These are phyloP conservation scores for Siniperca scherzeri DNA, from an alignment of 2,797 vertebrate genomes.

Conservation along the genomic window DNA sequence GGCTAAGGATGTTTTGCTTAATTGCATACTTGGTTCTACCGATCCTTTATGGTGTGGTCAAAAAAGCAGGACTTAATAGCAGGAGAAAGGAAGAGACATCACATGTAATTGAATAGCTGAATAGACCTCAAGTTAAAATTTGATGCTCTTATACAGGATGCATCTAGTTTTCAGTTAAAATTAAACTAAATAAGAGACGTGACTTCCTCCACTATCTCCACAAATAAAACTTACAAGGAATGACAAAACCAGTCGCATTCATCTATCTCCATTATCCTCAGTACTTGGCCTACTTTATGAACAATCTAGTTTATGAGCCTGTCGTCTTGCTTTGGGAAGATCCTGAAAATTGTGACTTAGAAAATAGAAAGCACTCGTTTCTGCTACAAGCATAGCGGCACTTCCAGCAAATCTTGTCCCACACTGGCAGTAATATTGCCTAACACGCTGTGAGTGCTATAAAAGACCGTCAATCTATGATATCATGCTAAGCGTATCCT, in stretches of 20 bases:
- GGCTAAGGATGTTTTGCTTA: not conserved
- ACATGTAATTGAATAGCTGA: slow-evolving; percentile 53
- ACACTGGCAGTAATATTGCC: slow-evolving; percentile 66
- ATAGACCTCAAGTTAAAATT: slow-evolving; percentile 51
- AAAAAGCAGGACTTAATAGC: slow-evolving; percentile 48
- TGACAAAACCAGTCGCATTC: slow-evolving; percentile 23
- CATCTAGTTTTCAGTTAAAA: slow-evolving; percentile 41
- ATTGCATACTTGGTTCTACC: slow-evolving; percentile 28
- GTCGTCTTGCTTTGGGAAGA: slow-evolving; percentile 27
- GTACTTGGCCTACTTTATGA: slow-evolving; percentile 48
- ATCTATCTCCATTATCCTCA: slow-evolving; percentile 26
- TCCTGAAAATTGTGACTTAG: slow-evolving; percentile 39
- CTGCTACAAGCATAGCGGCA: slow-evolving; percentile 42
- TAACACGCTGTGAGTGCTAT: slow-evolving; percentile 65
- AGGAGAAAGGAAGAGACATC: slow-evolving; percentile 48
- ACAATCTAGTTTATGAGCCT: slow-evolving; percentile 30
- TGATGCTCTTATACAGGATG: slow-evolving; percentile 49
- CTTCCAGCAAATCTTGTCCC: slow-evolving; percentile 55
- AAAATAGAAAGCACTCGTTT: slow-evolving; percentile 36
- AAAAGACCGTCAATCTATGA: slow-evolving; percentile 68
- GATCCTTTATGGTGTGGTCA: slow-evolving; percentile 29
- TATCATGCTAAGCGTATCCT: slow-evolving; percentile 69
- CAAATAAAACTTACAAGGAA: slow-evolving; percentile 29
- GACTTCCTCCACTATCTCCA: slow-evolving; percentile 10
- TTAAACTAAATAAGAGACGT: slow-evolving; percentile 32